Evolutionary conservation across 2,888 invertebrate genomes (phyloP).

Genomic region (Carcina quercana): DNA sequence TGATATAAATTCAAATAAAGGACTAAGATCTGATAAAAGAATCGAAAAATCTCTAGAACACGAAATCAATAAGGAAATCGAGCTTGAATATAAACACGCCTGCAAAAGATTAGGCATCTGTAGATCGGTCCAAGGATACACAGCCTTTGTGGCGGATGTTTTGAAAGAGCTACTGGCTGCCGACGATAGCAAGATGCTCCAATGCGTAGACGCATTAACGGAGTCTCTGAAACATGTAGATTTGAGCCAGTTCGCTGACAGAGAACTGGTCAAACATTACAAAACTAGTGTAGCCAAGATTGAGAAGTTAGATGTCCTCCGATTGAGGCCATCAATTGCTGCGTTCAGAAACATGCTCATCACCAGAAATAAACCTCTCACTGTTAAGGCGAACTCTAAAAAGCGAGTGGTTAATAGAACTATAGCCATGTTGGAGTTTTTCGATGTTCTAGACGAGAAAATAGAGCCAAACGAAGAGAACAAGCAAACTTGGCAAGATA

Average conservation of each 20-base stretch:
- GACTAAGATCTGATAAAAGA: slow-evolving; percentile 11
- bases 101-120: slow-evolving; percentile 36
- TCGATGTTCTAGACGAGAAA: slow-evolving; percentile 24
- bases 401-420: slow-evolving; percentile 22
- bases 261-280: slow-evolving; percentile 15
- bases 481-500: slow-evolving; percentile 21
- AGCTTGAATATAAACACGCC: slow-evolving; percentile 24
- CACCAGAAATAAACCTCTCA: slow-evolving; percentile 26
- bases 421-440: slow-evolving; percentile 26
- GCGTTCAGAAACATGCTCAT: slow-evolving; percentile 23
- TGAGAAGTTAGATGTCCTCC: slow-evolving; percentile 10
- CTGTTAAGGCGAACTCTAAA: slow-evolving; percentile 9
- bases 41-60: slow-evolving; percentile 18
- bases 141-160: slow-evolving; percentile 23
- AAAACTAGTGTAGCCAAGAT: slow-evolving; percentile 9
- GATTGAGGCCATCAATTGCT: slow-evolving; percentile 14
- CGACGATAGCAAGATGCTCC: slow-evolving; percentile 24
- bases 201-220: slow-evolving; percentile 25
- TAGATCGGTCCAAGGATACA: slow-evolving; percentile 21
- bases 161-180: slow-evolving; percentile 20
- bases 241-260: slow-evolving; percentile 16
- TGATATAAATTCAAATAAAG: slow-evolving; percentile 19
- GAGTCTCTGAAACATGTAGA: slow-evolving; percentile 27
- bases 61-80: slow-evolving; percentile 25
- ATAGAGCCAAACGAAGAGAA: slow-evolving; percentile 21